Percentiles rank a stretch among this genome's conserved stretches.
Conservation (phyloP, 2,113 vertebrate species). For the Apteryx mantelli region DNA sequence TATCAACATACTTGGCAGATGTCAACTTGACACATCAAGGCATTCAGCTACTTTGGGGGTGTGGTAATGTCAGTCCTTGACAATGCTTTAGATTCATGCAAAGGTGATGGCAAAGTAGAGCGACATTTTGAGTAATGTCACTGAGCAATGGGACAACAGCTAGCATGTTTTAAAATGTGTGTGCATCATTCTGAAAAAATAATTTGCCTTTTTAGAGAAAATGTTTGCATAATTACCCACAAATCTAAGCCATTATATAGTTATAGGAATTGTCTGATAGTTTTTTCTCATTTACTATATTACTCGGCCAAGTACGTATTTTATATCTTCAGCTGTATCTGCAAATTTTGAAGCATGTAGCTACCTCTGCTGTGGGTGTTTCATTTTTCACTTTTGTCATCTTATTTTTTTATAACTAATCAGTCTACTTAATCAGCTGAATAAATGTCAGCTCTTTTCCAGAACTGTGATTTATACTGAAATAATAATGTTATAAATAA, state of each 20-base stretch:
- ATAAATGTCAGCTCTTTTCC: background rate
- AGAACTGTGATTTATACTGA: background rate
- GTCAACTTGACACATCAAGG: background rate
- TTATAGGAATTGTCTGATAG: background rate
- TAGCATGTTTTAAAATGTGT: background rate
- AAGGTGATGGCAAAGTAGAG: background rate
- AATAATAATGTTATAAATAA: background rate
- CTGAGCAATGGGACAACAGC: background rate
- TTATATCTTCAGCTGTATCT: background rate
- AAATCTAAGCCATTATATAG: background rate
- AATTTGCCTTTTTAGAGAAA: background rate
- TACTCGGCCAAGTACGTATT: background rate
- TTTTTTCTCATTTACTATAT: background rate
- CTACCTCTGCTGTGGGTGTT: background rate
- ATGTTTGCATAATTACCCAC: background rate
- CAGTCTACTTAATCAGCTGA: background rate
- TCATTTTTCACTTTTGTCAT: background rate
- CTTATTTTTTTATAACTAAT: background rate
- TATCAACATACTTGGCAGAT: background rate
- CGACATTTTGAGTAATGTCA: background rate
- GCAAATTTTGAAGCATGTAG: background rate
- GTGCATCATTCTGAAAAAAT: background rate
- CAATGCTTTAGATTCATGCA: background rate
- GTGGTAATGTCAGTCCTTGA: background rate
- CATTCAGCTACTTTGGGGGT: background rate